Conservation (phyloP, 1,140 invertebrate genomes). For the Zophobas morio region DNA sequence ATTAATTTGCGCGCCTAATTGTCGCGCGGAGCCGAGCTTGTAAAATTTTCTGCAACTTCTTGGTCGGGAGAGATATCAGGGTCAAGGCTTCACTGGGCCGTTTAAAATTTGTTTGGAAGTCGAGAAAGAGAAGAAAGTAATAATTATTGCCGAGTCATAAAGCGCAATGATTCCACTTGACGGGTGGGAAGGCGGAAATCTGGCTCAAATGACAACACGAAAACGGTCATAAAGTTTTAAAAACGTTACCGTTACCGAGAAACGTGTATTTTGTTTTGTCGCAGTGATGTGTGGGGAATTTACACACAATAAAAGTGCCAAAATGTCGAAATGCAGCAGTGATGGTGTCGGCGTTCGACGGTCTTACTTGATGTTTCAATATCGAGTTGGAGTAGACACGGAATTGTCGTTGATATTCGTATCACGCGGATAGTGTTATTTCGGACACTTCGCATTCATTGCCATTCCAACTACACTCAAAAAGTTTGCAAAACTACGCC, state of each 20-base stretch:
- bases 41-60: conserved; percentile 34
- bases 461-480: conserved; percentile 49
- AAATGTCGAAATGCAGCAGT: conserved; percentile 35
- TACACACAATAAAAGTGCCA: conserved; percentile 30
- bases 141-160: conserved; percentile 38
- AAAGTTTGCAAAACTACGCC: conserved; percentile 51
- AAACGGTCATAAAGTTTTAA: conserved; percentile 42
- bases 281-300: conserved; percentile 30
- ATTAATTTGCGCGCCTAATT: conserved; percentile 19
- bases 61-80: conserved; percentile 17
- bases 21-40: not conserved
- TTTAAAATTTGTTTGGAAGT: conserved; percentile 39
- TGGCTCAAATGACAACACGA: conserved; percentile 38
- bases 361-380: conserved; percentile 53
- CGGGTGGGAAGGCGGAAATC: conserved; percentile 39
- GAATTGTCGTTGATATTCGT: conserved; percentile 52
- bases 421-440: conserved; percentile 53
- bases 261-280: conserved; percentile 39
- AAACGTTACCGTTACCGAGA: conserved; percentile 29
- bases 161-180: conserved; percentile 39
- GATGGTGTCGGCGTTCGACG: conserved; percentile 34
- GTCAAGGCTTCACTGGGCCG: conserved; percentile 5
- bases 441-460: conserved; percentile 55
- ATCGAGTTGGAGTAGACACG: conserved; percentile 45
- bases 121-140: conserved; percentile 33